Conservation (phyloP, 1,140 invertebrate genomes). For the Aphelenchoides avenae region DNA sequence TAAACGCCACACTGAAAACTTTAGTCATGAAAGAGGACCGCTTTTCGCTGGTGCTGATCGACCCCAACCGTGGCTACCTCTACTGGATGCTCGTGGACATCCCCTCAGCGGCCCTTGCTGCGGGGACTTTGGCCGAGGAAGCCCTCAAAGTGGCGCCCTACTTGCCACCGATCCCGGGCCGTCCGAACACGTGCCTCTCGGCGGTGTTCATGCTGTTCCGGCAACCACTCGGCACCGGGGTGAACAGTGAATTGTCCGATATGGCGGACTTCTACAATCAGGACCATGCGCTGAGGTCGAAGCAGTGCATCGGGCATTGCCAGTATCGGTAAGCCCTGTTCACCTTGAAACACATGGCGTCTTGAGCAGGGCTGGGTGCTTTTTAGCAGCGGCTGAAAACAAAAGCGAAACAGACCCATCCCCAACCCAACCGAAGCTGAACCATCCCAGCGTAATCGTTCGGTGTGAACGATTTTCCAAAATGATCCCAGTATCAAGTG, state of each 20-base stretch:
- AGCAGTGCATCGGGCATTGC: conserved; percentile 36
- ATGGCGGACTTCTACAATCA: conserved; percentile 48
- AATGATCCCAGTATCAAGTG: too few species aligned
- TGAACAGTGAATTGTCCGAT: too few species aligned
- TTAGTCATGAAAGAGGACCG: conserved; percentile 49
- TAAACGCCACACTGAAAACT: conserved; percentile 14
- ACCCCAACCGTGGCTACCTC: conserved; percentile 36
- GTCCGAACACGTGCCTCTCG: conserved; percentile 24
- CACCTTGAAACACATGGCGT: too few species aligned
- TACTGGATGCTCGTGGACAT: conserved; percentile 52
- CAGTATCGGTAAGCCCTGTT: too few species aligned
- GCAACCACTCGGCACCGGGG: conserved; percentile 30
- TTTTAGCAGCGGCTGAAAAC: too few species aligned
- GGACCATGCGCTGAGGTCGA: conserved; percentile 41
- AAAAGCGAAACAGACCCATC: too few species aligned
- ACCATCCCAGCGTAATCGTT: too few species aligned
- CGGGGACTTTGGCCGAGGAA: conserved; percentile 33
- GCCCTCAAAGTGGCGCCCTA: conserved; percentile 32
- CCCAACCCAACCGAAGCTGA: too few species aligned
- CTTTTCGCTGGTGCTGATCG: conserved; percentile 49
- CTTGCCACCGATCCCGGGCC: conserved; percentile 35
- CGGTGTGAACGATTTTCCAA: too few species aligned
- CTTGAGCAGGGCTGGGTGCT: too few species aligned
- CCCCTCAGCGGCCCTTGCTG: conserved; percentile 37
- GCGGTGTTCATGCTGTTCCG: conserved; percentile 47